Evolutionary conservation across 2,888 invertebrate genomes (phyloP).

Genomic region (Drosophila birchii): DNA sequence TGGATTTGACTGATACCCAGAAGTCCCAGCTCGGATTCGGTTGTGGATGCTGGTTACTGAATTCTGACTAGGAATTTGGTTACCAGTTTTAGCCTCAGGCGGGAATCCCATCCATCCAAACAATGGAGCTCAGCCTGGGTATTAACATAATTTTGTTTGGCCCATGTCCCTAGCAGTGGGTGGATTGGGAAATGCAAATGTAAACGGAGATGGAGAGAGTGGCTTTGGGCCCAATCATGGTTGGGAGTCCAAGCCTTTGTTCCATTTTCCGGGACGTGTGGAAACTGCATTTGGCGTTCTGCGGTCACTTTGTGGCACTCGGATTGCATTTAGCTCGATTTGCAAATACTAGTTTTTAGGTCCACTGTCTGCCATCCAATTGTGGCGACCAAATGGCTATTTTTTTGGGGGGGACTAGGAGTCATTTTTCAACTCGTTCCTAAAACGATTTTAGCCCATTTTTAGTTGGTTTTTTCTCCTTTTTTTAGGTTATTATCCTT

Average conservation of each 20-base stretch:
- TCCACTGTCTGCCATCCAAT: conserved; percentile 38
- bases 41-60: not conserved
- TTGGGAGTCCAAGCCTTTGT: conserved; percentile 3
- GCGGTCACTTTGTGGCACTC: conserved; percentile 66
- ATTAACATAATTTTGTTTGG: conserved; percentile 38
- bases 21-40: not conserved
- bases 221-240: conserved; percentile 14
- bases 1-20: conserved; percentile 16
- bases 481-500: not conserved
- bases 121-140: conserved; percentile 13
- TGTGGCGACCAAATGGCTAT: conserved; percentile 27
- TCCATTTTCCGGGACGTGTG: not conserved
- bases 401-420: not conserved
- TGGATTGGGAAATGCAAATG: conserved; percentile 7
- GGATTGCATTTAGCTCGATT: conserved; percentile 59
- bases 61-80: not conserved
- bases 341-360: conserved; percentile 55
- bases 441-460: too few relatives aligned
- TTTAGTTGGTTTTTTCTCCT: not conserved
- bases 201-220: conserved; percentile 2
- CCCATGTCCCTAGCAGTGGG: conserved; percentile 7
- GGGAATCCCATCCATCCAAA: conserved; percentile 1
- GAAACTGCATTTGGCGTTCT: conserved; percentile 64
- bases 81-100: not conserved
- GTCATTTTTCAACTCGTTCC: too few relatives aligned